A percentile compares a stretch with the other conserved stretches of the same genome.
These are phyloP conservation scores for Eleutherodactylus coqui DNA, from an alignment of 2,797 vertebrate genomes.

Conservation along the genomic window DNA sequence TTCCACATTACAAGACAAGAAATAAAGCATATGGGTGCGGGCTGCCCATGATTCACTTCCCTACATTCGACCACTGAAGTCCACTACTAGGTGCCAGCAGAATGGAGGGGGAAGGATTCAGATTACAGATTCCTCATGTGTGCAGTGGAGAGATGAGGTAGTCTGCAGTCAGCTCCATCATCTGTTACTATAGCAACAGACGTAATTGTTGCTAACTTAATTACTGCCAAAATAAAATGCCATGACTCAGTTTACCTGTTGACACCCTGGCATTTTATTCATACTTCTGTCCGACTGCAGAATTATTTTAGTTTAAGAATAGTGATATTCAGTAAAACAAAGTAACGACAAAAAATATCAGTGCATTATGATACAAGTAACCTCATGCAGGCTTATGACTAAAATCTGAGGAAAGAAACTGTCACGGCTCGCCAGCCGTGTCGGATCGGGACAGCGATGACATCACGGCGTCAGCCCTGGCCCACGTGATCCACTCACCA, in stretches of 20 bases:
- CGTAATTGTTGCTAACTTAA: background rate
- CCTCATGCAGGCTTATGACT: too few relatives aligned
- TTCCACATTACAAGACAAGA: background rate
- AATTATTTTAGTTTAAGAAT: background rate
- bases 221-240: background rate
- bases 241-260: background rate
- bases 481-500: too few relatives aligned
- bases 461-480: too few relatives aligned
- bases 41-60: background rate
- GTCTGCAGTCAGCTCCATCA: background rate
- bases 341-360: too few relatives aligned
- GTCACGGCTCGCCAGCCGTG: too few relatives aligned
- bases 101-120: background rate
- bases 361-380: background rate
- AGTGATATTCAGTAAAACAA: background rate
- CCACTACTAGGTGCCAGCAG: background rate
- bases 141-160: background rate
- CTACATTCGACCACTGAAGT: background rate
- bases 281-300: background rate
- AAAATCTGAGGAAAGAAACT: too few relatives aligned
- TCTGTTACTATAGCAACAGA: background rate
- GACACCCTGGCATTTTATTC: background rate
- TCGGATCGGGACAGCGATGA: too few relatives aligned
- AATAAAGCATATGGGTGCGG: background rate
- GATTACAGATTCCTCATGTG: background rate